Evolutionary conservation across 2,797 vertebrate species (phyloP).

Genomic region (Corythornis leucogaster): DNA sequence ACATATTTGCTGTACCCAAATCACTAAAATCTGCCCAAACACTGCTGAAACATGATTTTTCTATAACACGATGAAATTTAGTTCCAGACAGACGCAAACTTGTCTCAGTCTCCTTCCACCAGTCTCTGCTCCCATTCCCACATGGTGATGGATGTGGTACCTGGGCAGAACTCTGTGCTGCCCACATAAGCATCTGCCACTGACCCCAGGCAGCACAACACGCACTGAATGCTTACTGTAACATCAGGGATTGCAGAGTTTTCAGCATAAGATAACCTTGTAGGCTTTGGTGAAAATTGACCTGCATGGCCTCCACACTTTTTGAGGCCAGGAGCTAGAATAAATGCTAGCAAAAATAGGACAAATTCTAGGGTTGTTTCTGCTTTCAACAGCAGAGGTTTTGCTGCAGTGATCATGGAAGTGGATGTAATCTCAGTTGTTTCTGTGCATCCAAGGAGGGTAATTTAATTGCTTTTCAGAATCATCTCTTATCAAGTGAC

Average conservation of each 20-base stretch:
- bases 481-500: not conserved
- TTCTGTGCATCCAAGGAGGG: not conserved
- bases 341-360: not conserved
- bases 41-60: not conserved
- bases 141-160: not conserved
- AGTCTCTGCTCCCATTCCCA: not conserved
- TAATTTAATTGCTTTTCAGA: slow-evolving; percentile 43
- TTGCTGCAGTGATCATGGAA: not conserved
- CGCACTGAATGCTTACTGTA: not conserved
- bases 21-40: not conserved
- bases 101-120: not conserved
- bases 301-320: not conserved
- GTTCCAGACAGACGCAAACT: not conserved
- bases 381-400: not conserved
- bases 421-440: not conserved
- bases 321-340: not conserved
- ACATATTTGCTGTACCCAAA: not conserved
- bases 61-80: not conserved
- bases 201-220: fast-evolving
- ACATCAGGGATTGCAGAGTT: not conserved
- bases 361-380: not conserved
- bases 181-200: fast-evolving
- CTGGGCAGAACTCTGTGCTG: not conserved
- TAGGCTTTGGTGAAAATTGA: not conserved
- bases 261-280: not conserved